A percentile compares a stretch with the other conserved stretches of the same genome.
Conservation (phyloP, 2,888 invertebrate genomes). For the Perdita meconis region DNA sequence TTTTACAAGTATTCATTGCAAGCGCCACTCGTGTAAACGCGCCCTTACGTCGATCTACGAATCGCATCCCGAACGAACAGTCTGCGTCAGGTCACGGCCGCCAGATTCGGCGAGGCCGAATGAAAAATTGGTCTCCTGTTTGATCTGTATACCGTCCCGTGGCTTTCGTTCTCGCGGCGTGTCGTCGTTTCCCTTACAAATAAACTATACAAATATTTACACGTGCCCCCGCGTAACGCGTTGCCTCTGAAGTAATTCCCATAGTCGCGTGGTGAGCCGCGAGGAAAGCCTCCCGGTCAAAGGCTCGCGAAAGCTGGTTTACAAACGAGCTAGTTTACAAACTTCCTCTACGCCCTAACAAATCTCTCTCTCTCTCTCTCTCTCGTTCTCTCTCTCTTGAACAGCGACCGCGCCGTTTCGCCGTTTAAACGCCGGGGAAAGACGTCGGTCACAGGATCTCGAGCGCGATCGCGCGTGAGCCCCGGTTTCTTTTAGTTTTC, state of each 20-base stretch:
- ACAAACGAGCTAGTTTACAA: conserved; percentile 37
- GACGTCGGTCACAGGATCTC: conserved; percentile 1
- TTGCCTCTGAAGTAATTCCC: conserved; percentile 13
- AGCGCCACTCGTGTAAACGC: too few species aligned
- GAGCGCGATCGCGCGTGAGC: conserved; percentile 4
- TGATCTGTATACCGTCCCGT: neutral
- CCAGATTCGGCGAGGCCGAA: conserved; percentile 13
- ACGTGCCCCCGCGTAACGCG: conserved; percentile 56
- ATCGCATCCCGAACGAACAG: neutral
- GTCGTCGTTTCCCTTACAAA: conserved; percentile 44
- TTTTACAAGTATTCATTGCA: too few species aligned
- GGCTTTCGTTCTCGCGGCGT: neutral
- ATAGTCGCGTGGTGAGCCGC: conserved; percentile 1
- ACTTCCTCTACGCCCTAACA: conserved; percentile 5
- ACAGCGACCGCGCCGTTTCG: conserved; percentile 15
- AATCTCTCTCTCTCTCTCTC: too few species aligned
- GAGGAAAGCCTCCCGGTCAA: neutral
- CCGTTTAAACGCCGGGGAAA: conserved; percentile 52
- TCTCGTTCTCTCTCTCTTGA: too few species aligned
- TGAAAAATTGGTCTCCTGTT: conserved; percentile 46
- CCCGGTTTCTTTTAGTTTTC: neutral
- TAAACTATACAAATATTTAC: conserved; percentile 82
- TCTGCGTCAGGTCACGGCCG: neutral
- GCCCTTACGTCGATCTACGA: neutral
- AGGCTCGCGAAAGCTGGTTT: conserved; percentile 17